Evolutionary conservation across 2,888 invertebrate species (phyloP).

Genomic region (Andrena chrysosceles): DNA sequence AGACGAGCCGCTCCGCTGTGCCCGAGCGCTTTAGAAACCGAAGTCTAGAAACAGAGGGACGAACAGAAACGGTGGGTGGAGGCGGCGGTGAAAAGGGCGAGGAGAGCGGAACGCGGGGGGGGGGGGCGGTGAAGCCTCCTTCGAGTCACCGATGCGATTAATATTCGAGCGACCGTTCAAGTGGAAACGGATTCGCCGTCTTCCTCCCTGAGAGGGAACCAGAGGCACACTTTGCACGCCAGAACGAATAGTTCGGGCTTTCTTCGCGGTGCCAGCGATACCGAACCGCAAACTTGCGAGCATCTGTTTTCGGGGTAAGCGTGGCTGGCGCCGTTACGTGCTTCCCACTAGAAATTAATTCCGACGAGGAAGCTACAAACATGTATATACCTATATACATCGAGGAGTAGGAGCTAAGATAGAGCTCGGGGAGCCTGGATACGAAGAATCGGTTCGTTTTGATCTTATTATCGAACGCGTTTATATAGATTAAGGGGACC

Average conservation of each 20-base stretch:
- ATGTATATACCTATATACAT: no score
- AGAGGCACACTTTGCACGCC: conserved; percentile 32
- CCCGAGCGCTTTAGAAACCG: no score
- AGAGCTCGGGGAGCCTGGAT: neutral
- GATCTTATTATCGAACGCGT: neutral
- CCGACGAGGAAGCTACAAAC: neutral
- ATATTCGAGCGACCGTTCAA: conserved; percentile 79
- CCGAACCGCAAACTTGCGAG: conserved; percentile 18
- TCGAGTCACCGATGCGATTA: conserved; percentile 73
- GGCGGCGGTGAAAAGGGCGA: conserved; percentile 19
- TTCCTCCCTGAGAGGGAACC: conserved; percentile 6
- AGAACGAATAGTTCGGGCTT: conserved; percentile 41
- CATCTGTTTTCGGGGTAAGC: neutral
- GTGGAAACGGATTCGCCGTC: conserved; percentile 64
- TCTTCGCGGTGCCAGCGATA: conserved; percentile 15
- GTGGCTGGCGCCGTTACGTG: neutral
- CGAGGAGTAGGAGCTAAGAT: no score
- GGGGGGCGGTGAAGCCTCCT: conserved; percentile 18
- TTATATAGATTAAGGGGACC: neutral
- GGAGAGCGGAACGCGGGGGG: conserved; percentile 31
- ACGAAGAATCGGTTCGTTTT: neutral
- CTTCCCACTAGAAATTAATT: conserved; percentile 10
- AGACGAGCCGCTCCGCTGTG: neutral
- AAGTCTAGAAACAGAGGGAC: conserved; percentile 23
- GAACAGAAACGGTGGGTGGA: neutral